Base-by-base conservation (phyloP, 2,888 invertebrate species). In the Ligdia adustata region DNA sequence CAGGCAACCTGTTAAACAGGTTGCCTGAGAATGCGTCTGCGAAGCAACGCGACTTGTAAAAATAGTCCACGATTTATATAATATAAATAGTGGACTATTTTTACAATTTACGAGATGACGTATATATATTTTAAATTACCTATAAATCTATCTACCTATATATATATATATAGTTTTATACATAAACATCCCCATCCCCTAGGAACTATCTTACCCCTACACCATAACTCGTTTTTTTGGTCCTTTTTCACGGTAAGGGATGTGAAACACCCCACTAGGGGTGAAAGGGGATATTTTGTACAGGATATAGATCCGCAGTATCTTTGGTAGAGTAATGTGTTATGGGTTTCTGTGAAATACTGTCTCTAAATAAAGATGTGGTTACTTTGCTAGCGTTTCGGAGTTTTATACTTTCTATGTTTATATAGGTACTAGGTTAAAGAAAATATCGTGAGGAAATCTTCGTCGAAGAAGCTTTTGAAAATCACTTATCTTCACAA, bases 321-420 rank as follows among this genome's bases (percentile, higher is more conserved):
- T 39, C 27, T 45, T 22, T 27, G 31, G 7, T 20, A 27, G 33
- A 45, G 38, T 27, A 39, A 45, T 45, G 45, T 39, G 27, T 33
- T 45, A 44, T 45, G 38, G 38, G 38, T 9, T 38, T 13, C 16
- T 32, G 38, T 45, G 38, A 45, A 45, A 33, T 45, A 39, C 11
- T 39, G 38, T 27, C 38, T 26, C 28, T 33, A 38, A 18, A 38
- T 33, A 39, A 20, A 14, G 33, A 33, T n/a, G 1, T 31, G 45
- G 45, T 14, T 14, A 6, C 4, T 11, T 16, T 28, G 26, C 9
- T 3, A 14, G 20, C 14, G 33, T n/a, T 3, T 9, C 9, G 7
- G 2, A 26, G n/a, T 7, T 9, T 40, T 26, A 16, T 22, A 31
- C 29, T 32, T 6, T 12, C 9, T 24, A 31, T 31, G 28, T 1